phyloP scores from a whole-genome alignment of 2,797 vertebrate genomes.

The Hyperoplus immaculatus region DNA sequence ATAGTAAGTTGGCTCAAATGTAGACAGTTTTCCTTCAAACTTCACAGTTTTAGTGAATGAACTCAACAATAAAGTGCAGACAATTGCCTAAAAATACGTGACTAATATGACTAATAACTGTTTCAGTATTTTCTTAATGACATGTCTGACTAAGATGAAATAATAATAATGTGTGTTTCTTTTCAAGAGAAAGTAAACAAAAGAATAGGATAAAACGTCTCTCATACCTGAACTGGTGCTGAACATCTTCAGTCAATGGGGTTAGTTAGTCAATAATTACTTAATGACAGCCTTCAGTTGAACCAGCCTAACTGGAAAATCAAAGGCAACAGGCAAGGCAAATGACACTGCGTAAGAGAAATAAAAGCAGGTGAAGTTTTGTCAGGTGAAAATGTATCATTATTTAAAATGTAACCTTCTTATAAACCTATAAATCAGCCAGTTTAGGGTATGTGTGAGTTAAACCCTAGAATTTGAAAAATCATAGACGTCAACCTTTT shows the following conservation, averaged over 20 bases:
- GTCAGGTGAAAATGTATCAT: not conserved
- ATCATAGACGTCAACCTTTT: not conserved
- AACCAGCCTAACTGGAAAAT: slow-evolving; percentile 32
- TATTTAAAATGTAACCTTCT: not conserved
- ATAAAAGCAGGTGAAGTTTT: not conserved
- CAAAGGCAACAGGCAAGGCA: too few relatives aligned
- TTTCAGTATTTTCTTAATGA: too few relatives aligned
- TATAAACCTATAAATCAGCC: not conserved
- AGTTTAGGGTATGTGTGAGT: not conserved
- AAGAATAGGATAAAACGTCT: not conserved
- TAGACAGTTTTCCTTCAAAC: too few relatives aligned
- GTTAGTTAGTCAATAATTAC: not conserved
- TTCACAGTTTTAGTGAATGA: too few relatives aligned
- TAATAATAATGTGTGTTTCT: not conserved
- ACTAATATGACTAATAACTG: too few relatives aligned
- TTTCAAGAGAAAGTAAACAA: not conserved
- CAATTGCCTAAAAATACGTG: too few relatives aligned
- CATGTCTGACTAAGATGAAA: too few relatives aligned
- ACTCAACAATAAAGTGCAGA: too few relatives aligned
- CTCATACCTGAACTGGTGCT: slow-evolving; percentile 22
- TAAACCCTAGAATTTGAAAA: not conserved
- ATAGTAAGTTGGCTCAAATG: too few relatives aligned
- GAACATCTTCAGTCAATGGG: slow-evolving; percentile 43
- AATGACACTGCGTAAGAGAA: not conserved
- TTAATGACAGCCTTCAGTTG: not conserved